Evolutionary conservation across 2,113 vertebrate species (phyloP).

Genomic region (Coracopsis vasa): DNA sequence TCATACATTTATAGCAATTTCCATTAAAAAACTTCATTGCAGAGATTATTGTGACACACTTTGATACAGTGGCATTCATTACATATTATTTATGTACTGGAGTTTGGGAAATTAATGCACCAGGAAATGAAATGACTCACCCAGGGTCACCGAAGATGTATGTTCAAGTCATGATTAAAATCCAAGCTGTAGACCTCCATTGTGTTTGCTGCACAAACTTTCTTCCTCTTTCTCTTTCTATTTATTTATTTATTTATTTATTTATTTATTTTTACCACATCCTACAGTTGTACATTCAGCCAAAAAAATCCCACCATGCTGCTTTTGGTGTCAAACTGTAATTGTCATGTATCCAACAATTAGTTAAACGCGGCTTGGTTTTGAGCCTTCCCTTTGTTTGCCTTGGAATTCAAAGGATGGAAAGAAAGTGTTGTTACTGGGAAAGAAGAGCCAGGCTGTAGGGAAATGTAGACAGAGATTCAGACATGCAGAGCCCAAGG

Average conservation of each 20-base stretch:
- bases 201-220: neutral
- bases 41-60: constrained; percentile 4
- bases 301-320: neutral
- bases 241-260: neutral
- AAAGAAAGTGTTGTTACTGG: neutral
- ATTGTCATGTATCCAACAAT: neutral
- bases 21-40: neutral
- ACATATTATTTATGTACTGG: neutral
- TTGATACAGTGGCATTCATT: constrained; percentile 27
- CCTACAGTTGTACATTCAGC: neutral
- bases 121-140: constrained; percentile 24
- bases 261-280: neutral
- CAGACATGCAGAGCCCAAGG: neutral
- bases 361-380: neutral
- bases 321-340: neutral
- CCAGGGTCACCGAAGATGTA: neutral
- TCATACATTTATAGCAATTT: neutral
- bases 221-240: neutral
- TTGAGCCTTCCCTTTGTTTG: neutral
- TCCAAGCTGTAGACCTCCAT: neutral
- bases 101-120: constrained; percentile 30
- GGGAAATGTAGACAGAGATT: neutral
- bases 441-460: neutral
- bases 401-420: neutral
- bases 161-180: constrained; percentile 11